Conservation (phyloP, 2,888 invertebrate species). For the Arge pagana region DNA sequence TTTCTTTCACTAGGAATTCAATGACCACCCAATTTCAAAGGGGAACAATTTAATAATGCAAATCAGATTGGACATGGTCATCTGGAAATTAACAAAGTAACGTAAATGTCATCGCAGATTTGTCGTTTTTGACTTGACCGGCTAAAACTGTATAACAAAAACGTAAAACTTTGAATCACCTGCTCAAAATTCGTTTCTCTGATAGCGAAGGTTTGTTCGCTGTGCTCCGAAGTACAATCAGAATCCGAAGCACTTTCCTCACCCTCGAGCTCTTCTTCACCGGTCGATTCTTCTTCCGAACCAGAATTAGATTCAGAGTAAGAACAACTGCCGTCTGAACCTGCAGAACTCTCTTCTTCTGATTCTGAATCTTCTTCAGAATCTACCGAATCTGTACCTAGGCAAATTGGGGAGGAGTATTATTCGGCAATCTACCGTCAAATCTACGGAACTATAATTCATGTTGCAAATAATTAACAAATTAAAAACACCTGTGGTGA, state of each 20-base stretch:
- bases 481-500: no score
- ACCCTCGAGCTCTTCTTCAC: conserved; percentile 33
- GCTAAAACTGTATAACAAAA: no score
- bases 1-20: no score
- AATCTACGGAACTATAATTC: background rate
- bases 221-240: conserved; percentile 60
- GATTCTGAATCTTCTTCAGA: conserved; percentile 60
- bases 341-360: conserved; percentile 57
- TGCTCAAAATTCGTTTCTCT: conserved; percentile 60
- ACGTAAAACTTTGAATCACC: conserved; percentile 44
- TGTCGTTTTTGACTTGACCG: no score
- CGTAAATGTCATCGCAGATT: background rate
- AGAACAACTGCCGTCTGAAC: conserved; percentile 55
- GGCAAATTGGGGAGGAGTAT: conserved; percentile 37
- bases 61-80: no score
- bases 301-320: conserved; percentile 56
- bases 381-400: conserved; percentile 54
- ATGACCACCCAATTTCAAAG: no score
- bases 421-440: no score
- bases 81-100: no score
- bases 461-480: background rate
- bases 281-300: conserved; percentile 54
- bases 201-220: conserved; percentile 59
- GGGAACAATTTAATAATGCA: no score
- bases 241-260: conserved; percentile 57